Conservation (phyloP, 2,888 invertebrate species). For the Schizotus pectinicornis region DNA sequence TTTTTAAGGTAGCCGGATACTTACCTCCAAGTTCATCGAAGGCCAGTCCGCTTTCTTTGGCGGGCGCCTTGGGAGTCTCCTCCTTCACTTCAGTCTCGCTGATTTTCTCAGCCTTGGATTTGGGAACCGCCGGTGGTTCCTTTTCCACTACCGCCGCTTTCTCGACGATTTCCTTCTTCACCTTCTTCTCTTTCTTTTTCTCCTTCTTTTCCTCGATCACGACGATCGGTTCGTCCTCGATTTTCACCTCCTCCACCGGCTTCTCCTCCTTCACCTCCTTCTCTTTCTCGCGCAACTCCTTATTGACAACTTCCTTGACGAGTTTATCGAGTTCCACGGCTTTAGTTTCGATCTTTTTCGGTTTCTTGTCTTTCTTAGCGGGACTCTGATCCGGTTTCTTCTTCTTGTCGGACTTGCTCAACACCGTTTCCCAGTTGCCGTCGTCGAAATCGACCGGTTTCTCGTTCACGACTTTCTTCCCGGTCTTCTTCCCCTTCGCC, state of each 20-base stretch:
- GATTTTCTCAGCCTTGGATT: conserved; percentile 41
- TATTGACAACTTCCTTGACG: conserved; percentile 61
- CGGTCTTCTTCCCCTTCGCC: conserved; percentile 67
- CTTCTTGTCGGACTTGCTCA: conserved; percentile 75
- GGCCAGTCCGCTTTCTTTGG: conserved; percentile 51
- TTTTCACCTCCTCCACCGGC: conserved; percentile 41
- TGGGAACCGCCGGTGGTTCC: conserved; percentile 30
- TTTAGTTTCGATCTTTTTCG: conserved; percentile 53
- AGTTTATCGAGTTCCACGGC: conserved; percentile 59
- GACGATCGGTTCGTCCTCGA: conserved; percentile 41
- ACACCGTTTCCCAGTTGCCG: conserved; percentile 76
- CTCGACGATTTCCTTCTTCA: conserved; percentile 50
- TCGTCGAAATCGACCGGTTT: conserved; percentile 78
- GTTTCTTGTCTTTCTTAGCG: conserved; percentile 56
- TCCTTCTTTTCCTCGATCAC: conserved; percentile 49
- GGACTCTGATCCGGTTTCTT: conserved; percentile 63
- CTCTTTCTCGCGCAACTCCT: conserved; percentile 57
- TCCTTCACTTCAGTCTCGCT: conserved; percentile 16
- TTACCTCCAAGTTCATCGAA: conserved; percentile 69
- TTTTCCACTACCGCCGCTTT: conserved; percentile 32
- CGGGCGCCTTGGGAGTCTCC: conserved; percentile 21
- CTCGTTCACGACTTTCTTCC: conserved; percentile 64
- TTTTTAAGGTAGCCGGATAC: conserved; percentile 24
- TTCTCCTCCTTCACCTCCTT: conserved; percentile 42
- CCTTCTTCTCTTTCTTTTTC: conserved; percentile 52